These are phyloP conservation scores for Microchirus variegatus DNA, from an alignment of 2,797 vertebrate genomes.

Conservation along the genomic window DNA sequence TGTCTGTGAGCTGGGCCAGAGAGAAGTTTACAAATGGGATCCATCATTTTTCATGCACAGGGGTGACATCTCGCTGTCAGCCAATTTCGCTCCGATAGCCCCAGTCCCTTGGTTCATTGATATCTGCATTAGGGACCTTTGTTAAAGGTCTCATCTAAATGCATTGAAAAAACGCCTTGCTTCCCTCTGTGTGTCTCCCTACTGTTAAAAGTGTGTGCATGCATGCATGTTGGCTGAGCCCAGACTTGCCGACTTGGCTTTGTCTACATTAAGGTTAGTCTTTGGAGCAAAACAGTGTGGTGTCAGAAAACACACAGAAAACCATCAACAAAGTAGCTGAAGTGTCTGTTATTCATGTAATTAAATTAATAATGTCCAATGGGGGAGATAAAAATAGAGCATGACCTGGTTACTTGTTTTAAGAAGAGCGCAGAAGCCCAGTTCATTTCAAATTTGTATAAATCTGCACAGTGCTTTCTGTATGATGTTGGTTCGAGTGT, in stretches of 20 bases:
- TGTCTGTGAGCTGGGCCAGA: slow-evolving; percentile 16
- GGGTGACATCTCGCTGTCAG: slow-evolving; percentile 83
- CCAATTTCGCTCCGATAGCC: slow-evolving; percentile 82
- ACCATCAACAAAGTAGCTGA: background rate
- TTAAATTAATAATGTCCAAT: background rate
- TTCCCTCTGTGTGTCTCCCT: slow-evolving; percentile 74
- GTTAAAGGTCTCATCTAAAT: slow-evolving; percentile 90
- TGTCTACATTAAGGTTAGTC: slow-evolving; percentile 81
- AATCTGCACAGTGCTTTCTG: slow-evolving; percentile 51
- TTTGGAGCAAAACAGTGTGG: slow-evolving; percentile 63
- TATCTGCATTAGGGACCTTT: slow-evolving; percentile 87
- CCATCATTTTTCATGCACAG: slow-evolving; percentile 85
- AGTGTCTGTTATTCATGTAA: background rate
- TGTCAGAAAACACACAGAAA: slow-evolving; percentile 45
- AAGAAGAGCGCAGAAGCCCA: slow-evolving; percentile 44
- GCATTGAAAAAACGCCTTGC: slow-evolving; percentile 85
- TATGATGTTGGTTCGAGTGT: slow-evolving; percentile 60
- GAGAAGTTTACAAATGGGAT: slow-evolving; percentile 83
- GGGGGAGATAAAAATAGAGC: slow-evolving; percentile 5
- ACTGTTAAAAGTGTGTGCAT: slow-evolving; percentile 63
- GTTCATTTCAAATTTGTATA: slow-evolving; percentile 60
- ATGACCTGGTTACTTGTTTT: slow-evolving; percentile 38
- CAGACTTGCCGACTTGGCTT: slow-evolving; percentile 83
- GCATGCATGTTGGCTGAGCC: slow-evolving; percentile 63
- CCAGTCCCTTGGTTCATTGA: slow-evolving; percentile 83